Evolutionary conservation across 2,888 invertebrate genomes (phyloP).

Genomic region (Chelonus formosanus): DNA sequence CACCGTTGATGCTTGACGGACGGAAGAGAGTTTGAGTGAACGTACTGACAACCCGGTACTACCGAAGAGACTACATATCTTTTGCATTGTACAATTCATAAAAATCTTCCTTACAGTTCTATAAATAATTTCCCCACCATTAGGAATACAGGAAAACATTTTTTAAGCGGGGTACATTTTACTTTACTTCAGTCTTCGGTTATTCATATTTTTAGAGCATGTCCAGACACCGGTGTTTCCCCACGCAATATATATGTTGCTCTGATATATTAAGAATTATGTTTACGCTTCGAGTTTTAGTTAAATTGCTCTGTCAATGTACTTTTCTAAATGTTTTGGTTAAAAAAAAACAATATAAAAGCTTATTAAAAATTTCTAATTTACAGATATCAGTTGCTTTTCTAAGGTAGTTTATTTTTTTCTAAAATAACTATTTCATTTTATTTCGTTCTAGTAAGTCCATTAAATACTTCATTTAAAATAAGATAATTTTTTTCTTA

Average conservation of each 20-base stretch:
- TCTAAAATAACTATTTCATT: too few relatives aligned
- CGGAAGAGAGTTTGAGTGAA: constrained; percentile 29
- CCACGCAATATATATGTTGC: constrained; percentile 4
- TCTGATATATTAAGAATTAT: not conserved
- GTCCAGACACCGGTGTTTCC: constrained; percentile 24
- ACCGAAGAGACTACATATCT: constrained; percentile 27
- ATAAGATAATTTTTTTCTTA: too few relatives aligned
- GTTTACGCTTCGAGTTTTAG: not conserved
- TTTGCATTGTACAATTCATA: constrained; percentile 25
- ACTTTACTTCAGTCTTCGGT: not conserved
- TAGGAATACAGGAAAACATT: not conserved
- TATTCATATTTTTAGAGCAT: constrained; percentile 37
- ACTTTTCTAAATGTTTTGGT: too few relatives aligned
- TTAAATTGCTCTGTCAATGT: too few relatives aligned
- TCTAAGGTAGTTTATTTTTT: too few relatives aligned
- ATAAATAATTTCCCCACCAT: constrained; percentile 30
- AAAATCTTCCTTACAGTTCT: constrained; percentile 17
- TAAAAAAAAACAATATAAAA: too few relatives aligned
- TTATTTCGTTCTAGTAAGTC: too few relatives aligned
- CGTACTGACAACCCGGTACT: constrained; percentile 27
- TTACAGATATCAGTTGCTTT: too few relatives aligned
- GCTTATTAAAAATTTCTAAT: too few relatives aligned
- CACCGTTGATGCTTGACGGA: constrained; percentile 28
- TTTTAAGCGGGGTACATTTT: constrained; percentile 19
- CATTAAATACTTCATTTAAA: too few relatives aligned